These are phyloP conservation scores for Hemithea aestivaria DNA, from an alignment of 2,888 invertebrate species.

Conservation along the genomic window DNA sequence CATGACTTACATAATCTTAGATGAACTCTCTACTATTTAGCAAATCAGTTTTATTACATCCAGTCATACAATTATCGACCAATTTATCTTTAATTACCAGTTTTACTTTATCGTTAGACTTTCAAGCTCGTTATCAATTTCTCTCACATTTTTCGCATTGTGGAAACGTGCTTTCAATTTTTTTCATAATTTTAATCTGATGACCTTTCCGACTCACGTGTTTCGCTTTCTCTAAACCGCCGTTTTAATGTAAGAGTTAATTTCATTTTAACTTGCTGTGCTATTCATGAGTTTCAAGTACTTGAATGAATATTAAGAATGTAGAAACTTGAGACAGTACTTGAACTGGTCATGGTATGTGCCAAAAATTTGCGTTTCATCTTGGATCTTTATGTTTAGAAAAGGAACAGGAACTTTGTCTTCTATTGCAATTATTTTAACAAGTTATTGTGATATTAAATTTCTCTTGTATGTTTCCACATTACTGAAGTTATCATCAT, in stretches of 20 bases:
- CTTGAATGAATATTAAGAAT: conserved; percentile 6
- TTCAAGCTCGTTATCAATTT: no score
- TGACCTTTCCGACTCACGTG: conserved; percentile 22
- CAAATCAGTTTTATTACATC: conserved; percentile 7
- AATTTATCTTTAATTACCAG: conserved; percentile 1
- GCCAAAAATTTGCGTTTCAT: no score
- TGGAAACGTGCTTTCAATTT: conserved; percentile 23
- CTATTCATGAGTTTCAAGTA: conserved; percentile 12
- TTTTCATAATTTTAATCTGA: conserved; percentile 20
- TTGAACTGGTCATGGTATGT: not conserved
- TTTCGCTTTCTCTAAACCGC: conserved; percentile 23
- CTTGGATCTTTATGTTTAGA: no score
- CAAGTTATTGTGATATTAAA: no score
- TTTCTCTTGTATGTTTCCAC: no score
- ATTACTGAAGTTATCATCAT: no score
- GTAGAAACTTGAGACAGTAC: conserved; percentile 6
- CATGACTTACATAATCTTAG: conserved; percentile 19
- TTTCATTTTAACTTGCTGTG: conserved; percentile 12
- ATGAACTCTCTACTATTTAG: conserved; percentile 16
- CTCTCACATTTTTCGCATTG: conserved; percentile 16
- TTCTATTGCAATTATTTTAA: no score
- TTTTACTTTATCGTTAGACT: not conserved
- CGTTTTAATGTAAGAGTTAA: conserved; percentile 19
- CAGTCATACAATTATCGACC: conserved; percentile 1
- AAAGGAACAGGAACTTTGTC: no score